Evolutionary conservation across 2,113 vertebrate genomes (phyloP), one percentile per base, ranked within the genome.

Genomic region (Edolisoma coerulescens): DNA sequence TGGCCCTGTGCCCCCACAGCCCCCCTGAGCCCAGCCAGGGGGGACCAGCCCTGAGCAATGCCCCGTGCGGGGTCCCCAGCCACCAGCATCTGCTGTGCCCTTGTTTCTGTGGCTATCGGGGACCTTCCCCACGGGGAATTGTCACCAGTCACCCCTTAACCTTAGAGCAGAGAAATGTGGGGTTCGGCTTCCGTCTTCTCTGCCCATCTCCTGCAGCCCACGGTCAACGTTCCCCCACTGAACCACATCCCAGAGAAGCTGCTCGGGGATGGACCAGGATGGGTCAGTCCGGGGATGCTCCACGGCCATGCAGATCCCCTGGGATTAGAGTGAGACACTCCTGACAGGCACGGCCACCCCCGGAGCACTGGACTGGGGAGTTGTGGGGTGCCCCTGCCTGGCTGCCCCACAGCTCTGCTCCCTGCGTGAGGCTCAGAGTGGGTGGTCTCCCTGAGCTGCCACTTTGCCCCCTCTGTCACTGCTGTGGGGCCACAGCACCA

Each of bases 161-260:
- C 8, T 84, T 53, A 26, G 1, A 14, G 41, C 2, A 60, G 26
- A 21, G 81, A 65, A 57, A 3, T 0, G 6, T 11, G 15, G 23
- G 32, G 1, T 19, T 69, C 73, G 59, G 16, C 20, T 56, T 35
- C 39, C 0, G 3, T 47, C 20, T 35, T 74, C 42, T 42, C 57
- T 61, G 69, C 41, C 41, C 73, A 54, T 54, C 14, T 45, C 7
- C 77, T 7, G 26, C 19, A 59, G 14, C 17, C 11, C 30, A 23
- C 0, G 2, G 49, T 6, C 13, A 4, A 3, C 3, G 44, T 35
- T 28, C 19, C 17, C 22, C 7, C 1, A 1, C 49, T 2, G 47
- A 87, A 15, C 22, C 64, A 22, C 13, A 2, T 59, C 26, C 70
- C 64, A 4, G 24, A n/a, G 44, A 13, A 54, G 9, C 28, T 57